Percentiles rank a stretch among this genome's conserved stretches.
Conservation (phyloP, 2,888 invertebrate genomes). For the Netelia fuscicornis region DNA sequence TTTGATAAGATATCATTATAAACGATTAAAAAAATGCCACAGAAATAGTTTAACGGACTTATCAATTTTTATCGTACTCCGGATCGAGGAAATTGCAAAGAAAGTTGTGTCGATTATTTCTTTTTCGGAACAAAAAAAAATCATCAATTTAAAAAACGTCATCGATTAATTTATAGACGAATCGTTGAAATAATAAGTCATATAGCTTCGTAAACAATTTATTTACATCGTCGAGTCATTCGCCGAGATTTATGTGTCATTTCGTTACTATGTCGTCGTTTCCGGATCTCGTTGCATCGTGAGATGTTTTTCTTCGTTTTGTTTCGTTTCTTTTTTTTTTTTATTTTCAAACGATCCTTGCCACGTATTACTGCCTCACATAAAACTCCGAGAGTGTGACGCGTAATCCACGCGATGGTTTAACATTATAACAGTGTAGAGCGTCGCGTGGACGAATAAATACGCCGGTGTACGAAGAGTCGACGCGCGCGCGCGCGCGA, state of each 20-base stretch:
- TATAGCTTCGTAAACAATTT: constrained; percentile 32
- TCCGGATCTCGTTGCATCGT: constrained; percentile 48
- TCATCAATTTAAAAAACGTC: not conserved
- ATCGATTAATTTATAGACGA: constrained; percentile 26
- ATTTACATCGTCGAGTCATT: constrained; percentile 20
- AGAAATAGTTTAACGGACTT: not conserved
- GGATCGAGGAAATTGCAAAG: constrained; percentile 1
- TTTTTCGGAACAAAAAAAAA: not conserved
- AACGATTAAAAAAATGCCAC: not conserved
- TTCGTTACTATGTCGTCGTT: constrained; percentile 20
- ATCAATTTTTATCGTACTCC: not conserved
- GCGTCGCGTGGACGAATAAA: constrained; percentile 66
- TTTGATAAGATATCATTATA: not conserved
- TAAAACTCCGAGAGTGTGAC: constrained; percentile 9
- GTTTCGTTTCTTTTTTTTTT: not conserved
- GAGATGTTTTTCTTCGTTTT: not conserved
- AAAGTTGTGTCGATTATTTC: constrained; percentile 13
- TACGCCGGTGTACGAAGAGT: constrained; percentile 66
- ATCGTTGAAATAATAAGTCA: not conserved
- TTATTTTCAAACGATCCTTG: not conserved
- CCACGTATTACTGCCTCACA: not conserved
- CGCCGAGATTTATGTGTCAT: constrained; percentile 40
- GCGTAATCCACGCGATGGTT: constrained; percentile 48
- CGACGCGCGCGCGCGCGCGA: constrained; percentile 70
- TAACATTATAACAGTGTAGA: constrained; percentile 47